Percentiles rank a stretch among this genome's conserved stretches.
Evolutionary conservation across 2,113 vertebrate species (phyloP).

Genomic region (Genyomyrus donnyi): DNA sequence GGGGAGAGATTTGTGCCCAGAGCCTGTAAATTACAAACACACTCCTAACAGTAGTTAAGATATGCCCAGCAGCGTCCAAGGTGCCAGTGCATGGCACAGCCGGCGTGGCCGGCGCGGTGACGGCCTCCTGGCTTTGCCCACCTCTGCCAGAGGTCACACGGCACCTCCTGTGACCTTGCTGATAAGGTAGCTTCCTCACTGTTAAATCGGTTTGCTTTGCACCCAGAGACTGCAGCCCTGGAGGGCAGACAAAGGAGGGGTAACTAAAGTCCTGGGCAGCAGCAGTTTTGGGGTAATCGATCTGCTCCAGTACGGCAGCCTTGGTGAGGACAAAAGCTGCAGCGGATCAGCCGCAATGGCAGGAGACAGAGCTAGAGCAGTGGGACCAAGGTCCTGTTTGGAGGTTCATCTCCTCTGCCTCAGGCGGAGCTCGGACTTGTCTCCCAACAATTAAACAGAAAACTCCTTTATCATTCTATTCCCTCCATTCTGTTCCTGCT

Average conservation of each 20-base stretch:
- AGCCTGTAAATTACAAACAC: background rate
- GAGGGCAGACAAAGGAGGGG: conserved; percentile 18
- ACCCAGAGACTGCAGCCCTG: background rate
- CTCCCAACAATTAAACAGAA: background rate
- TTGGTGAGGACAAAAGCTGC: background rate
- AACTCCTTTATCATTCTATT: background rate
- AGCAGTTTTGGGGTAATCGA: background rate
- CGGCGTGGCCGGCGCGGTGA: background rate
- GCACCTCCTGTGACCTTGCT: conserved; percentile 26
- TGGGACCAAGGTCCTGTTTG: background rate
- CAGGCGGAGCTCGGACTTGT: background rate
- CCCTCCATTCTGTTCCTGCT: background rate
- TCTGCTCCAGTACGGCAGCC: background rate
- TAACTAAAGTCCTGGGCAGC: background rate
- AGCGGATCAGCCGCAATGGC: background rate
- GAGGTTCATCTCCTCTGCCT: background rate
- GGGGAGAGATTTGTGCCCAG: background rate
- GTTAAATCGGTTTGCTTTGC: conserved; percentile 17
- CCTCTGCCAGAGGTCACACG: conserved; percentile 8
- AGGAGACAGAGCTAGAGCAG: background rate
- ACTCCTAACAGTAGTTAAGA: background rate
- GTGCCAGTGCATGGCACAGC: background rate
- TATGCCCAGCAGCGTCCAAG: background rate
- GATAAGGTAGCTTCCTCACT: conserved; percentile 19
- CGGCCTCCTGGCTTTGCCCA: background rate